Evolutionary conservation across 2,113 vertebrate genomes (phyloP).

Genomic region (Cichladusa arquata): DNA sequence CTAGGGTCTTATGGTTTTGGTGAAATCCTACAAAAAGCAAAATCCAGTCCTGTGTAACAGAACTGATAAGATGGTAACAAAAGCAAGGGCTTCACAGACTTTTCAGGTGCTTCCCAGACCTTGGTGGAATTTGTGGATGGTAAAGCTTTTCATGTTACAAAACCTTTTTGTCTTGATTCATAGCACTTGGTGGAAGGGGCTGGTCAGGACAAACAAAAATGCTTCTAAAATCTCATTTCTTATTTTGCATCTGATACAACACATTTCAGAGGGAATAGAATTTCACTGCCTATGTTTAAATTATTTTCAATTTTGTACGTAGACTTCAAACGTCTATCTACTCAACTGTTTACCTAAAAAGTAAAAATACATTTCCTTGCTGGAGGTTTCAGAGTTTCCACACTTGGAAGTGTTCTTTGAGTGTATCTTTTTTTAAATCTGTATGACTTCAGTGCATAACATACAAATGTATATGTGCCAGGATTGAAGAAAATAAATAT

Average conservation of each 20-base stretch:
- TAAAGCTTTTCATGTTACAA: accelerated
- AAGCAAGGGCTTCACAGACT: not conserved
- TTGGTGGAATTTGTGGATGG: not conserved
- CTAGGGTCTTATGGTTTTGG: not conserved
- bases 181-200: accelerated
- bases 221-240: not conserved
- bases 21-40: not conserved
- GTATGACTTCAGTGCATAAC: not conserved
- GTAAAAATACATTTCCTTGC: accelerated
- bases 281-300: not conserved
- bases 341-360: not conserved
- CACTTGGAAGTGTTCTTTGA: not conserved
- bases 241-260: not conserved
- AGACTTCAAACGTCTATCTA: not conserved
- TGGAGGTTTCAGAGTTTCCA: not conserved
- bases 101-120: not conserved
- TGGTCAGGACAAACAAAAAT: not conserved
- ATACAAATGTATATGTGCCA: accelerated
- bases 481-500: not conserved
- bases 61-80: not conserved
- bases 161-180: not conserved
- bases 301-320: not conserved
- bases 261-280: not conserved
- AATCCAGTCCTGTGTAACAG: not conserved
- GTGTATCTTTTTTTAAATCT: accelerated